phyloP scores from a whole-genome alignment of 92 coral and sea anemone genomes.

The Phenganax stokvisi region DNA sequence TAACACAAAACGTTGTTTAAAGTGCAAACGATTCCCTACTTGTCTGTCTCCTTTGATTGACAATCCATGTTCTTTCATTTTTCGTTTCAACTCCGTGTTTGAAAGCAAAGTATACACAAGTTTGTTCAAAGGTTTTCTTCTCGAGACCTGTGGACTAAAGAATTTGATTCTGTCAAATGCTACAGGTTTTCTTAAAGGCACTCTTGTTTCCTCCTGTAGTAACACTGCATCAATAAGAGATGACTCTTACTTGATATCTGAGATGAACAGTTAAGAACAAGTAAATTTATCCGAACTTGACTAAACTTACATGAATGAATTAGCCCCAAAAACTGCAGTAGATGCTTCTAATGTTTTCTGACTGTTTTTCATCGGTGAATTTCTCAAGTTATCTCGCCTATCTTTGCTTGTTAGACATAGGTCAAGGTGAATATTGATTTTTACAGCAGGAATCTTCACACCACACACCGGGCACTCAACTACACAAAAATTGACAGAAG shows the following conservation, averaged over 20 bases:
- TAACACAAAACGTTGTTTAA: too few relatives aligned
- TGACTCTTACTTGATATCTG: too few relatives aligned
- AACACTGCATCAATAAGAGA: too few relatives aligned
- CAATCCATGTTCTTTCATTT: constrained; percentile 65
- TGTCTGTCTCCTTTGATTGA: constrained; percentile 73
- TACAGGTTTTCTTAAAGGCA: too few relatives aligned
- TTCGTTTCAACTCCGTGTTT: constrained; percentile 69
- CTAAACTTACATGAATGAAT: constrained; percentile 41
- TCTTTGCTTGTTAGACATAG: constrained; percentile 72
- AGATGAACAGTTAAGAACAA: too few relatives aligned
- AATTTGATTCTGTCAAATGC: not conserved
- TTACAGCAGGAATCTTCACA: constrained; percentile 50
- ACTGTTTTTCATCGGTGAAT: not conserved
- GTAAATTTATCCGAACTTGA: not conserved
- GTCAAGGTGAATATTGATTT: constrained; percentile 81
- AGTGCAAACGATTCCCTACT: constrained; percentile 35
- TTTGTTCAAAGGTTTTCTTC: constrained; percentile 70
- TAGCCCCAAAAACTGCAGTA: constrained; percentile 22
- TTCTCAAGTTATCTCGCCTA: constrained; percentile 66
- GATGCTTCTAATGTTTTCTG: not conserved
- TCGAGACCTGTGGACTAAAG: constrained; percentile 51
- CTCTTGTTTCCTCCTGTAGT: too few relatives aligned
- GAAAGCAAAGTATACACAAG: constrained; percentile 72
- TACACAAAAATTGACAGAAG: constrained; percentile 1
- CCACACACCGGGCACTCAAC: constrained; percentile 95